Base-by-base conservation (phyloP, 2,888 invertebrate genomes). In the Euphydryas editha region DNA sequence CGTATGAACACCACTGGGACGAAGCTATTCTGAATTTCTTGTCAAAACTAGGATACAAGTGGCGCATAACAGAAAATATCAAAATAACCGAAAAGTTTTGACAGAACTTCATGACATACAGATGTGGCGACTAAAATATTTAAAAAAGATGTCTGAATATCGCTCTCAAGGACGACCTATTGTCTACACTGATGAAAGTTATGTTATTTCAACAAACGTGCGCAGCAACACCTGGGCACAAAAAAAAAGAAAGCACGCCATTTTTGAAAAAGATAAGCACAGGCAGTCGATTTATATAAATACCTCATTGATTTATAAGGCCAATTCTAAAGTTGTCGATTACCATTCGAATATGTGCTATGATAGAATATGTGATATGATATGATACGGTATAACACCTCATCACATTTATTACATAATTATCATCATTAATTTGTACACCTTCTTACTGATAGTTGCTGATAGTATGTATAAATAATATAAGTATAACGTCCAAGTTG, bases 101-200 rank as follows among this genome's bases (percentile, higher is more conserved):
- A 24, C 24, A 24, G 24, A 24, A 24, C 24, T 2, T 24, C 24
- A 24, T 24, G 2, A 24, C 24, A 24, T 24, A 24, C 24, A 24
- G 24, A 24, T 24, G 24, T 24, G 24, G 24, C 24, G 24, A 24
- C 24, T 24, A 24, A 24, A 24, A 24, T 24, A 24, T 24, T 24
- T 24, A 24, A 24, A 24, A 24, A 68, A 74, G 44, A 65, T 73
- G 2, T 37, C 54, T 0, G 60, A 71, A 66, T 72, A 69, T 46
- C 67, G 71, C 18, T 51, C 57, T 47, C 65, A 68, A 70, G 71
- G 69, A 44, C 69, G 70, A 13, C 69, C 70, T 3, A 72, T 77
- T 67, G 74, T 77, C 13, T 74, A 74, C 47, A 72, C 73, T 11
- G 75, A 73, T 47, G 75, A 75, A 57, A 70, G 66, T 54, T 72